Conservation (phyloP, 2,888 invertebrate genomes). For the Cheilosia vulpina region DNA sequence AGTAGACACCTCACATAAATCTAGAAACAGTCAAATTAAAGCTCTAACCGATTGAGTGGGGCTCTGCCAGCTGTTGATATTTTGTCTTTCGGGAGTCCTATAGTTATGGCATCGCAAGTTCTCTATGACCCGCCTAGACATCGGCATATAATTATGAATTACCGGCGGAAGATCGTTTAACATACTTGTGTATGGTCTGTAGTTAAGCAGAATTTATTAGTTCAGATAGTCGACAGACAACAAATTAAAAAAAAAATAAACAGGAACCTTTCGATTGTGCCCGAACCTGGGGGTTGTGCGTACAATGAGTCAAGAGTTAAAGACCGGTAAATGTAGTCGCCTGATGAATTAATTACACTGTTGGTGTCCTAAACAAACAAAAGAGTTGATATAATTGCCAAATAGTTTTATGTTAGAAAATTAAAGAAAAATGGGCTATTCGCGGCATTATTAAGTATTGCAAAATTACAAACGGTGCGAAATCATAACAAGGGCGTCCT, state of each 20-base stretch:
- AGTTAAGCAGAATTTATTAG: slow-evolving; percentile 12
- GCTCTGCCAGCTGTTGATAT: not conserved
- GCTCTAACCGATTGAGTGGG: slow-evolving; percentile 56
- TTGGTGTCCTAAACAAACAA: slow-evolving; percentile 44
- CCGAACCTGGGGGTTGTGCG: slow-evolving; percentile 16
- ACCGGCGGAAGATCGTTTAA: slow-evolving; percentile 79
- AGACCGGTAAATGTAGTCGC: slow-evolving; percentile 54
- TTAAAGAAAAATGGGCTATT: too few relatives aligned
- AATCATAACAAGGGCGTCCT: too few relatives aligned
- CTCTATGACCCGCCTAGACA: slow-evolving; percentile 67
- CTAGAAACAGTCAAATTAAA: not conserved
- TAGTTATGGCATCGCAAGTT: slow-evolving; percentile 50
- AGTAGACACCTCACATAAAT: slow-evolving; percentile 21
- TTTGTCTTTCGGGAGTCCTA: slow-evolving; percentile 23
- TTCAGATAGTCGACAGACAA: not conserved
- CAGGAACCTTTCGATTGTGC: slow-evolving; percentile 59
- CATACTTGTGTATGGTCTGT: slow-evolving; percentile 57
- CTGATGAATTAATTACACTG: not conserved
- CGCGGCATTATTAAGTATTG: too few relatives aligned
- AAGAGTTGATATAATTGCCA: not conserved
- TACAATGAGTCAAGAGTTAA: slow-evolving; percentile 28
- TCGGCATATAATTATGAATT: slow-evolving; percentile 75
- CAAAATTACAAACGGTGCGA: too few relatives aligned
- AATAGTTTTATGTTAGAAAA: too few relatives aligned
- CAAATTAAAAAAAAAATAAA: not conserved